Percentiles rank a stretch among this genome's conserved stretches.
phyloP scores from a whole-genome alignment of 2,113 vertebrate genomes.

The Struthidea cinerea region DNA sequence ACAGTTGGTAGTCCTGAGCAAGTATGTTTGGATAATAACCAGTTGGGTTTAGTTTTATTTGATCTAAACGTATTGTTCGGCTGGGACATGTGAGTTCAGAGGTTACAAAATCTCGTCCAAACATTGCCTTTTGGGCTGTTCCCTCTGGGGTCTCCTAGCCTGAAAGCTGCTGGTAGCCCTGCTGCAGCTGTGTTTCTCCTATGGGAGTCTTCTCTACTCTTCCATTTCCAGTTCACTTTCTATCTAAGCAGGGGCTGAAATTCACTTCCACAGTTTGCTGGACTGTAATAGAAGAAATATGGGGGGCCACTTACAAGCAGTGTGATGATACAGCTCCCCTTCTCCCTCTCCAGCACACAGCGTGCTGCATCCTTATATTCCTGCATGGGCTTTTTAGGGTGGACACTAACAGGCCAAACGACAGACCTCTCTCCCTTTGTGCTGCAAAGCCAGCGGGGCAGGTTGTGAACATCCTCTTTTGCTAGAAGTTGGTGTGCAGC shows the following conservation, averaged over 20 bases:
- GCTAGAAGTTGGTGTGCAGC: neutral
- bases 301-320: neutral
- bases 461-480: neutral
- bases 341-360: neutral
- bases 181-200: neutral
- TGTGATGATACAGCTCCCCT: neutral
- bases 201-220: neutral
- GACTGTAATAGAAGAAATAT: neutral
- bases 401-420: neutral
- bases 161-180: neutral
- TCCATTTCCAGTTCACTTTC: neutral
- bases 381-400: neutral
- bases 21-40: neutral
- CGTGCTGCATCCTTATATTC: fast-evolving
- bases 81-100: neutral
- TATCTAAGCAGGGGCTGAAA: neutral
- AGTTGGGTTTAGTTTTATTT: constrained; percentile 22
- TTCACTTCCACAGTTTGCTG: neutral
- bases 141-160: neutral
- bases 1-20: constrained; percentile 5
- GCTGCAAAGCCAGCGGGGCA: neutral
- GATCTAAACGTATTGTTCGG: neutral
- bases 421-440: neutral
- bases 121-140: neutral
- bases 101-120: neutral